Evolutionary conservation across 2,797 vertebrate species (phyloP).

Genomic region (Halcyon smyrnensis): DNA sequence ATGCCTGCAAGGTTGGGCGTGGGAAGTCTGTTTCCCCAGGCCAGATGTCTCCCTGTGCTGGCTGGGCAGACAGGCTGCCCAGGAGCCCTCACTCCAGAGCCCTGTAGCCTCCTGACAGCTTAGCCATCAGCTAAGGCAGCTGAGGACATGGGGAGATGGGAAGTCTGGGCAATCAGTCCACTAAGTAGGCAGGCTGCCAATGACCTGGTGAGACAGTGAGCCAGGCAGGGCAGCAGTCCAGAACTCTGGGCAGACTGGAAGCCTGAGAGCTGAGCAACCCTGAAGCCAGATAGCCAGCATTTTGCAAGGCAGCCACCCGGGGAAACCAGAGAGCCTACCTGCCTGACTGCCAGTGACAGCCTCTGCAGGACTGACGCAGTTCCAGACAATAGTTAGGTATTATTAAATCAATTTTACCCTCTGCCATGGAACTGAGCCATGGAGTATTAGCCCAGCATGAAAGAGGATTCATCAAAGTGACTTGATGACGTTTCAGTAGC

Average conservation of each 20-base stretch:
- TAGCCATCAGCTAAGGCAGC: not conserved
- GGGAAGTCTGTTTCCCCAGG: not conserved
- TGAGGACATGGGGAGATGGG: not conserved
- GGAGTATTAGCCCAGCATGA: not conserved
- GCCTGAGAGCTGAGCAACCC: not conserved
- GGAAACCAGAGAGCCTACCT: not conserved
- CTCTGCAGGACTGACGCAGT: not conserved
- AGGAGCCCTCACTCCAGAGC: not conserved
- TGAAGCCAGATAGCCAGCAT: not conserved
- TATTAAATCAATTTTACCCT: not conserved
- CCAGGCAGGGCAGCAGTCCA: not conserved
- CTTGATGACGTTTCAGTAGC: not conserved
- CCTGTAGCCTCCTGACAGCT: not conserved
- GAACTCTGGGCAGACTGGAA: not conserved
- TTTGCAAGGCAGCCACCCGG: not conserved
- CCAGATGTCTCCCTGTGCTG: not conserved
- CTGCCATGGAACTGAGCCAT: not conserved
- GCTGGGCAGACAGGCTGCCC: not conserved
- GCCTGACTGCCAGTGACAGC: not conserved
- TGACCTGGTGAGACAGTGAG: fast-evolving
- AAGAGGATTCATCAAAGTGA: not conserved
- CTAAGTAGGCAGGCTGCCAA: not conserved
- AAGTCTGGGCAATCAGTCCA: not conserved
- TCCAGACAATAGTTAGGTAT: not conserved
- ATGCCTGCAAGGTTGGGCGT: not conserved